A percentile compares a stretch with the other conserved stretches of the same genome.
Conservation (phyloP, 2,113 vertebrate genomes). For the Triplophysa siluroides region DNA sequence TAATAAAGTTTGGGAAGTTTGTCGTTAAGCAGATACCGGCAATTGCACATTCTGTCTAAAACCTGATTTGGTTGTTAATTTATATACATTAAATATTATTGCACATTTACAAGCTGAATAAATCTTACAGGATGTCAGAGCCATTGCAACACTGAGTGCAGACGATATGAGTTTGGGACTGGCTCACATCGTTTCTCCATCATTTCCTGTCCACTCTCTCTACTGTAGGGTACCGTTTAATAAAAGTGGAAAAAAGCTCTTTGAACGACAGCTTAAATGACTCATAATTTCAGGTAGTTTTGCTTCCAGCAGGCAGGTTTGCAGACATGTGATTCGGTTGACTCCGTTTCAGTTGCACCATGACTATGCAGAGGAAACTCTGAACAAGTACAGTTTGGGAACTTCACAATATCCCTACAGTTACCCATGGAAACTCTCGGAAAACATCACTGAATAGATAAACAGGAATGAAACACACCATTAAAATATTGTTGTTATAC, state of each 20-base stretch:
- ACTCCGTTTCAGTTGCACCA: neutral
- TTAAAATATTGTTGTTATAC: neutral
- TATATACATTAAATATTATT: neutral
- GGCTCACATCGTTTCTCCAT: neutral
- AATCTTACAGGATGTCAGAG: neutral
- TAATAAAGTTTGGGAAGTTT: too few relatives aligned
- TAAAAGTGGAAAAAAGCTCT: neutral
- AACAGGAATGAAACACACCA: neutral
- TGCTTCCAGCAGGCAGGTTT: neutral
- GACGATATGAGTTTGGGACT: neutral
- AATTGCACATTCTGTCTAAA: too few relatives aligned
- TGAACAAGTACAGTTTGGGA: neutral
- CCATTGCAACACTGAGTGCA: neutral
- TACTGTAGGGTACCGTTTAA: neutral
- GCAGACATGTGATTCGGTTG: neutral
- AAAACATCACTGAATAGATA: neutral
- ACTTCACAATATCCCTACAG: neutral
- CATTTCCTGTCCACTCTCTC: neutral
- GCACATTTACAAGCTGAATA: neutral
- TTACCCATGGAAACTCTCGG: constrained; percentile 3
- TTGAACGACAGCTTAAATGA: neutral
- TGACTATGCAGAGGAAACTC: constrained; percentile 19
- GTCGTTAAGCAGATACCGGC: too few relatives aligned
- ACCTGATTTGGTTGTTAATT: too few relatives aligned
- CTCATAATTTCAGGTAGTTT: neutral